These are phyloP conservation scores for Microtus richardsoni DNA, from an alignment of 2,113 vertebrate species.

Conservation along the genomic window DNA sequence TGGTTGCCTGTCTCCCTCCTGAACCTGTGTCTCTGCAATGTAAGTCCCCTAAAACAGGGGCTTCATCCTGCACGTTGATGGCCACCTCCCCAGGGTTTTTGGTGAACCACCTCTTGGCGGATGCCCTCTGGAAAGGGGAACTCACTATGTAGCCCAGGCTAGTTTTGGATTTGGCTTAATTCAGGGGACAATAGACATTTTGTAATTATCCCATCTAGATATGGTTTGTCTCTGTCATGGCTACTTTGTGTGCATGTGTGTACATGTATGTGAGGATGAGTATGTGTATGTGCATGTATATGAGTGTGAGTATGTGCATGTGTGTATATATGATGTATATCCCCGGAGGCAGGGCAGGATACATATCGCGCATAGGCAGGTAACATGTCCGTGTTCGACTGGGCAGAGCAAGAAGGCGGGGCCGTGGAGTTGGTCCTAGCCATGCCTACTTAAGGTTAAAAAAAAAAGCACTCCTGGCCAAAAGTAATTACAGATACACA, in stretches of 20 bases:
- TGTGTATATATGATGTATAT: background rate
- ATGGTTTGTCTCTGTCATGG: background rate
- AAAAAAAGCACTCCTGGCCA: no score
- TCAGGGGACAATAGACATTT: background rate
- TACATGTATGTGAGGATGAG: background rate
- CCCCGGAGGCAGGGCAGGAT: no score
- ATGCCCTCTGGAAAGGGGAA: background rate
- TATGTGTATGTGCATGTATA: background rate
- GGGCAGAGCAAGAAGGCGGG: no score
- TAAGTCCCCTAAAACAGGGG: background rate
- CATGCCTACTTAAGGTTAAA: no score
- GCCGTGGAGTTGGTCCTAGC: no score
- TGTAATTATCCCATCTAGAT: background rate
- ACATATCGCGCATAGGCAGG: no score
- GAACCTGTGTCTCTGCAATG: background rate
- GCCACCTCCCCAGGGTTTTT: background rate
- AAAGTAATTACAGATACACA: no score
- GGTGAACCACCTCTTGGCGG: background rate
- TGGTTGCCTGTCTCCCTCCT: background rate
- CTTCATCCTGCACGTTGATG: background rate
- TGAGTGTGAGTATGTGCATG: background rate
- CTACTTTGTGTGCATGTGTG: background rate
- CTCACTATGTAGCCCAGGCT: background rate
- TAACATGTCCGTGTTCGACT: no score
- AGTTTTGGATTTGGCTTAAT: background rate